phyloP scores from a whole-genome alignment of 2,888 invertebrate genomes.

The Stenichneumon culpator region DNA sequence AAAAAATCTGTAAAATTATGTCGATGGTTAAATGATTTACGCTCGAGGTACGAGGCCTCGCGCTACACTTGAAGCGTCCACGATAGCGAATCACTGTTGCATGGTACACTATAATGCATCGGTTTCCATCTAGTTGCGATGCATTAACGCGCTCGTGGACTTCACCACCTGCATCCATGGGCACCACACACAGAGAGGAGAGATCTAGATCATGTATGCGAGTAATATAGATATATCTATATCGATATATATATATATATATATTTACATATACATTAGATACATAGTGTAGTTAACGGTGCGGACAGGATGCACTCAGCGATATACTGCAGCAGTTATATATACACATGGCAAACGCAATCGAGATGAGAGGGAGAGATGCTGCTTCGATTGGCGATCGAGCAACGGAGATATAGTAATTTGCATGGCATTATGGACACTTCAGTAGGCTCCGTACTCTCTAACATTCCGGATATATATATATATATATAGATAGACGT shows the following conservation, averaged over 20 bases:
- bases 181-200: neutral
- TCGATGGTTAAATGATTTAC: conserved; percentile 2
- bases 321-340: conserved; percentile 35
- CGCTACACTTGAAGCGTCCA: neutral
- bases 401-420: conserved; percentile 45
- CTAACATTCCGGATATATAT: neutral
- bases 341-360: conserved; percentile 43
- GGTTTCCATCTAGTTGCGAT: conserved; percentile 39
- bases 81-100: conserved; percentile 13
- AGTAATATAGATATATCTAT: conserved; percentile 11
- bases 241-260: conserved; percentile 26
- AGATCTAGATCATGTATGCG: conserved; percentile 11
- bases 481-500: neutral
- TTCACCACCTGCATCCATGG: conserved; percentile 5
- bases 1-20: neutral
- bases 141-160: conserved; percentile 41
- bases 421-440: conserved; percentile 13
- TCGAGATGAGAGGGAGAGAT: conserved; percentile 57
- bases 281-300: conserved; percentile 30
- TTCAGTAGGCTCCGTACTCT: conserved; percentile 10
- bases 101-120: conserved; percentile 24
- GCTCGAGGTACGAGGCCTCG: neutral
- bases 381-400: conserved; percentile 59
- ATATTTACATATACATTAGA: conserved; percentile 41
- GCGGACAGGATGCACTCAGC: conserved; percentile 51